A percentile compares a stretch with the other conserved stretches of the same genome.
phyloP scores from a whole-genome alignment of 1,140 invertebrate species.

The Lasioglossum baleicum region DNA sequence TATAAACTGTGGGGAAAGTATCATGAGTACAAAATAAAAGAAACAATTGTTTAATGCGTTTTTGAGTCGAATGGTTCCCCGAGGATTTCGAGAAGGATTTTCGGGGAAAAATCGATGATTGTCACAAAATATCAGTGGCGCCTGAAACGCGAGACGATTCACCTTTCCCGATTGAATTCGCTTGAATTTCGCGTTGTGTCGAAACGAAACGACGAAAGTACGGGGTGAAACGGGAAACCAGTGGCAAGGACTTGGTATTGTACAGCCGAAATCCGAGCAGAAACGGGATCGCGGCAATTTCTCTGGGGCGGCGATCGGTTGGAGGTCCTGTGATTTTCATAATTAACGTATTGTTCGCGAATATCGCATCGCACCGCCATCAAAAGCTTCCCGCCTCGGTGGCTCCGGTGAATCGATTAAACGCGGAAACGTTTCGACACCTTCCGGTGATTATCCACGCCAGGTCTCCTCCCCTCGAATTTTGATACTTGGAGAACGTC shows the following conservation, averaged over 20 bases:
- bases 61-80: too few relatives aligned
- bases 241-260: background rate
- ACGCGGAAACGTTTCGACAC: background rate
- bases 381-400: background rate
- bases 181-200: background rate
- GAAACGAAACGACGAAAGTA: background rate
- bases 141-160: background rate
- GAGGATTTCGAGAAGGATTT: too few relatives aligned
- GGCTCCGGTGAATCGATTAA: background rate
- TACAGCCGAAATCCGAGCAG: background rate
- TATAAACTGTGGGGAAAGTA: too few relatives aligned
- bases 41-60: too few relatives aligned
- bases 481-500: too few relatives aligned
- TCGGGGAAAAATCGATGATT: background rate
- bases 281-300: background rate
- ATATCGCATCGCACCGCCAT: background rate
- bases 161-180: background rate
- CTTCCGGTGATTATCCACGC: too few relatives aligned
- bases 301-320: background rate
- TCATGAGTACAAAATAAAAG: too few relatives aligned
- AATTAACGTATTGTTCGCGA: constrained; percentile 13
- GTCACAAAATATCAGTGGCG: background rate
- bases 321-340: background rate
- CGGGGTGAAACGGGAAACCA: background rate
- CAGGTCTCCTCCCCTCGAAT: too few relatives aligned